Conservation (phyloP, 2,797 vertebrate species). For the Echeneis naucrates region DNA sequence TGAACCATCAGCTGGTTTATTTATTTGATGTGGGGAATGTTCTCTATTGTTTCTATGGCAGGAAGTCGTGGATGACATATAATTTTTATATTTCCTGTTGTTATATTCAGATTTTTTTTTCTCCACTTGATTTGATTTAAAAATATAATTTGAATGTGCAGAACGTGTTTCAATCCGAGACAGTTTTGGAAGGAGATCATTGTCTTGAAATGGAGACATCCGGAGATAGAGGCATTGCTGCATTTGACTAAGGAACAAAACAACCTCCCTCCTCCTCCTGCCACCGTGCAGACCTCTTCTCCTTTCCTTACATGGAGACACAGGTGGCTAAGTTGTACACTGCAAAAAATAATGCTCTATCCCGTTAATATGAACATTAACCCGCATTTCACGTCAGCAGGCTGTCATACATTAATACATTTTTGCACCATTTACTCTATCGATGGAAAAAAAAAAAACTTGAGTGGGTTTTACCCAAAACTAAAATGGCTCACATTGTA, state of each 20-base stretch:
- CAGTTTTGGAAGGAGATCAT: slow-evolving; percentile 43
- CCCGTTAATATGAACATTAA: background rate
- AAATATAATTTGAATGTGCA: background rate
- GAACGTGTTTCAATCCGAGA: slow-evolving; percentile 1
- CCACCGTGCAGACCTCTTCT: background rate
- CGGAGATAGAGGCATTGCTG: slow-evolving; percentile 19
- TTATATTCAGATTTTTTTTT: background rate
- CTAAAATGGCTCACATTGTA: background rate
- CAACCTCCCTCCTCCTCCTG: background rate
- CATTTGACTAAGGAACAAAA: slow-evolving; percentile 28
- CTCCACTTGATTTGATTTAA: background rate
- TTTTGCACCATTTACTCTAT: background rate
- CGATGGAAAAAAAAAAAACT: background rate
- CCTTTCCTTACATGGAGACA: slow-evolving; percentile 17
- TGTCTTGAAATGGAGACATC: slow-evolving; percentile 62
- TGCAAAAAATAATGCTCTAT: slow-evolving; percentile 2
- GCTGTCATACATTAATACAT: background rate
- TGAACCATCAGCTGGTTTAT: slow-evolving; percentile 11
- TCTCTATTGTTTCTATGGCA: slow-evolving; percentile 31
- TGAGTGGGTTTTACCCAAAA: background rate
- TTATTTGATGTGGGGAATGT: background rate
- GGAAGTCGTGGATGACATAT: background rate
- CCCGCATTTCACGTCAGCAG: background rate
- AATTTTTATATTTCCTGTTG: slow-evolving; percentile 4
- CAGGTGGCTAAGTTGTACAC: slow-evolving; percentile 30